Evolutionary conservation across 2,113 vertebrate species (phyloP).

Genomic region (Xenotilapia leptura): DNA sequence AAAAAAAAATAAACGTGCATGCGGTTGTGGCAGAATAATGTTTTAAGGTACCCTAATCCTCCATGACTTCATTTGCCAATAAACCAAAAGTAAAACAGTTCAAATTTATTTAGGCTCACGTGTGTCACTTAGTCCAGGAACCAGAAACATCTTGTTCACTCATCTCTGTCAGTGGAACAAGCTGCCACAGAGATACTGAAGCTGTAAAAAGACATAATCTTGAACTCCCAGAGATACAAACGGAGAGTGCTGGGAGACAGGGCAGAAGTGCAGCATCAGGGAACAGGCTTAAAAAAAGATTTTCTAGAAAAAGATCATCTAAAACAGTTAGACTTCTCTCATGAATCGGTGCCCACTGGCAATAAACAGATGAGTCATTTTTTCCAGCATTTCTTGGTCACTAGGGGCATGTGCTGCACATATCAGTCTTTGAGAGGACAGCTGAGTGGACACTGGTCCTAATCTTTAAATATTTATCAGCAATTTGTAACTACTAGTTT

Average conservation of each 20-base stretch:
- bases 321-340: neutral
- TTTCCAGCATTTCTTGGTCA: neutral
- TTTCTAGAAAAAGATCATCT: neutral
- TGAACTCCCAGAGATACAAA: neutral
- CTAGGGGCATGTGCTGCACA: neutral
- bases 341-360: neutral
- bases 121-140: neutral
- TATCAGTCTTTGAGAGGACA: neutral
- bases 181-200: slow-evolving; percentile 35
- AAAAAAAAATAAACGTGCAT: rapidly evolving
- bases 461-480: neutral
- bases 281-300: neutral
- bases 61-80: neutral
- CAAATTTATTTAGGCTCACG: neutral
- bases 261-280: neutral
- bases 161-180: slow-evolving; percentile 26
- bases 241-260: neutral
- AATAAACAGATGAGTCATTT: neutral
- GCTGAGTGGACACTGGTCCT: neutral
- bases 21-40: neutral
- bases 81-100: neutral
- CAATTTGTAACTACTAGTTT: neutral
- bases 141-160: slow-evolving; percentile 34
- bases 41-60: neutral
- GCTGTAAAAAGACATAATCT: slow-evolving; percentile 27